These are phyloP conservation scores for Caenorhabditis inopinata DNA, from an alignment of 1,140 invertebrate species.

Conservation along the genomic window DNA sequence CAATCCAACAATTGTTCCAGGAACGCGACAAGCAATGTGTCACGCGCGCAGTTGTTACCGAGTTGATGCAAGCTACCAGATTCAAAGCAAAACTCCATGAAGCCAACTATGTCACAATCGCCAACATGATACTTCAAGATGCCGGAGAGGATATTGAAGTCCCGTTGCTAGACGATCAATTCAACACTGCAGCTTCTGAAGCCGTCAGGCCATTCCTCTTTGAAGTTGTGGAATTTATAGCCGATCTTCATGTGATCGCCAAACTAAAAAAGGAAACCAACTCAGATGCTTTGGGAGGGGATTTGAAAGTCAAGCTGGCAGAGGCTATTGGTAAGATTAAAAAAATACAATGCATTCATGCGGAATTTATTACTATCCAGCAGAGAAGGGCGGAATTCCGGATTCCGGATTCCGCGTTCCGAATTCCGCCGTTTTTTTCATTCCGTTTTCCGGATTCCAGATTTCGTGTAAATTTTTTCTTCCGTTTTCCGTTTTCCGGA, in stretches of 20 bases:
- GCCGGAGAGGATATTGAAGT: constrained; percentile 73
- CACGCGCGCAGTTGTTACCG: constrained; percentile 84
- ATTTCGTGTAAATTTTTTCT: too few species aligned
- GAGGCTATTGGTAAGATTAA: constrained; percentile 66
- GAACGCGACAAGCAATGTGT: constrained; percentile 90
- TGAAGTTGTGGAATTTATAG: constrained; percentile 92
- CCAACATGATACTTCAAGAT: constrained; percentile 73
- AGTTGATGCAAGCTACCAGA: constrained; percentile 89
- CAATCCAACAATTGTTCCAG: constrained; percentile 66
- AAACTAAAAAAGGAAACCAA: constrained; percentile 77
- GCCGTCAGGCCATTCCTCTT: constrained; percentile 85
- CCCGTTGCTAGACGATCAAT: constrained; percentile 54
- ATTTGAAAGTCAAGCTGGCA: constrained; percentile 76
- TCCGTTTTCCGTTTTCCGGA: not conserved
- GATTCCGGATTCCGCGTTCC: too few species aligned
- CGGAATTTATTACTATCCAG: constrained; percentile 55
- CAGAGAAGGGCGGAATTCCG: too few species aligned
- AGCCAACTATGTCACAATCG: constrained; percentile 85
- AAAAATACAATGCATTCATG: too few species aligned
- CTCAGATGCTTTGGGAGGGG: constrained; percentile 84
- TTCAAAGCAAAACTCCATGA: constrained; percentile 91
- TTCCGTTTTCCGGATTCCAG: too few species aligned
- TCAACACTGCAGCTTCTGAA: constrained; percentile 83
- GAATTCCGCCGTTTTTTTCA: too few species aligned
- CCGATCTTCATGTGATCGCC: constrained; percentile 90